These are phyloP conservation scores for Orbicella faveolata DNA, from an alignment of 64 coral and sea anemone species.

Conservation along the genomic window DNA sequence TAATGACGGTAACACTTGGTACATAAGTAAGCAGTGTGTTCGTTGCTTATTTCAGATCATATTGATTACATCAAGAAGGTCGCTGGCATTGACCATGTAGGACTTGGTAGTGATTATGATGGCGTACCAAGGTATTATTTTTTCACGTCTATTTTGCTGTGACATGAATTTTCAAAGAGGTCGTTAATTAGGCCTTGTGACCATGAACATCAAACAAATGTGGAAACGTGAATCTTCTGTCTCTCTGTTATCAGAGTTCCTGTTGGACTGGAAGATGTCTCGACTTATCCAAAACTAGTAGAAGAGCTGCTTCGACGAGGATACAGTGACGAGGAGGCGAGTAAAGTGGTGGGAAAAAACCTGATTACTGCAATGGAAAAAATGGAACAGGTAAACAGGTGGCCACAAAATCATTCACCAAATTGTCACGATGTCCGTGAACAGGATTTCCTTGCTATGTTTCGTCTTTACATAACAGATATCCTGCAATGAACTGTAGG, in stretches of 20 bases:
- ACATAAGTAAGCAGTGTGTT: background rate
- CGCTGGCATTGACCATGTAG: slow-evolving; percentile 72
- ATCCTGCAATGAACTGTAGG: too few species aligned
- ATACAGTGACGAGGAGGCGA: slow-evolving; percentile 69
- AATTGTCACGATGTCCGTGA: too few species aligned
- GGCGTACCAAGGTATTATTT: slow-evolving; percentile 68
- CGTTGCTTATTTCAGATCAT: slow-evolving; percentile 56
- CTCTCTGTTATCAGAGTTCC: slow-evolving; percentile 53
- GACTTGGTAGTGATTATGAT: slow-evolving; percentile 81
- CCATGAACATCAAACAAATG: background rate
- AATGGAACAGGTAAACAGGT: slow-evolving; percentile 73
- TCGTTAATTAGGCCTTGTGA: too few species aligned
- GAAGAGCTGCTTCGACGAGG: slow-evolving; percentile 69
- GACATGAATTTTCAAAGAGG: too few species aligned
- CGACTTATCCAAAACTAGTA: slow-evolving; percentile 65
- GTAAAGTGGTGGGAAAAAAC: slow-evolving; percentile 66
- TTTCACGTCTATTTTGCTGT: too few species aligned
- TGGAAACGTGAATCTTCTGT: background rate
- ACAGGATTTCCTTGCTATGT: too few species aligned
- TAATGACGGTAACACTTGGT: too few species aligned
- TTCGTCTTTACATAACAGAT: too few species aligned
- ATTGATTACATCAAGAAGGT: slow-evolving; percentile 78
- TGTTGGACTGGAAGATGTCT: slow-evolving; percentile 75
- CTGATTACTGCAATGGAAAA: slow-evolving; percentile 84
- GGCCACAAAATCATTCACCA: too few species aligned